A percentile compares a stretch with the other conserved stretches of the same genome.
Evolutionary conservation across 2,888 invertebrate species (phyloP).

Genomic region (Cerceris ruficornis): DNA sequence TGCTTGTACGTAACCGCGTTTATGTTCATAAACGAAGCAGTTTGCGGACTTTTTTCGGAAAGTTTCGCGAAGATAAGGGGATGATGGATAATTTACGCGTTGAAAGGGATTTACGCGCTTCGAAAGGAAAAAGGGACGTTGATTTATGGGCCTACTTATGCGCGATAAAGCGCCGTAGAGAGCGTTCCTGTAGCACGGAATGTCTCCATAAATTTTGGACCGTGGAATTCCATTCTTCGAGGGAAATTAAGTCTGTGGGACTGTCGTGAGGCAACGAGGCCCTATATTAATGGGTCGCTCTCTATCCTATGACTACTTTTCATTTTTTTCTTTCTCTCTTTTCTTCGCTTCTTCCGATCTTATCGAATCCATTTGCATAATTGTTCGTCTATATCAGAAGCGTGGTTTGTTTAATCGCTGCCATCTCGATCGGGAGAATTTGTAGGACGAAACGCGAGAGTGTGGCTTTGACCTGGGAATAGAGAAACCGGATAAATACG

Average conservation of each 20-base stretch:
- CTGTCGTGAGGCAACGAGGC: conserved; percentile 27
- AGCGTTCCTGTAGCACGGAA: conserved; percentile 35
- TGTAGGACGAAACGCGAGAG: no score
- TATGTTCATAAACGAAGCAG: background rate
- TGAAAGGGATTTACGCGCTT: conserved; percentile 22
- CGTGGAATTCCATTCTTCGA: conserved; percentile 40
- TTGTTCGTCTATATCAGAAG: background rate
- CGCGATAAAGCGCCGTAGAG: conserved; percentile 35
- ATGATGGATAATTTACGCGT: conserved; percentile 16
- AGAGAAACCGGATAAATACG: no score
- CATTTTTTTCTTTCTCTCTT: no score
- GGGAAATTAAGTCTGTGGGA: conserved; percentile 45
- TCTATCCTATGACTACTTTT: conserved; percentile 6
- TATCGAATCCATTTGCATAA: no score
- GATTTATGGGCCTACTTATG: conserved; percentile 37
- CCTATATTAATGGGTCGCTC: conserved; percentile 42
- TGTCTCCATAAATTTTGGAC: conserved; percentile 51
- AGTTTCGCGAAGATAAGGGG: conserved; percentile 20
- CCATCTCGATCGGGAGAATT: no score
- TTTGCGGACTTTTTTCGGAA: background rate
- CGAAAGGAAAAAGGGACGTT: conserved; percentile 1
- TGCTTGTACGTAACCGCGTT: conserved; percentile 1
- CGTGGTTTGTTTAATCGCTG: no score
- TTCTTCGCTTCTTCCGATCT: no score
- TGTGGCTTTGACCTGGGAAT: no score